Evolutionary conservation across 1,140 invertebrate genomes (phyloP).

Genomic region (Globodera rostochiensis): DNA sequence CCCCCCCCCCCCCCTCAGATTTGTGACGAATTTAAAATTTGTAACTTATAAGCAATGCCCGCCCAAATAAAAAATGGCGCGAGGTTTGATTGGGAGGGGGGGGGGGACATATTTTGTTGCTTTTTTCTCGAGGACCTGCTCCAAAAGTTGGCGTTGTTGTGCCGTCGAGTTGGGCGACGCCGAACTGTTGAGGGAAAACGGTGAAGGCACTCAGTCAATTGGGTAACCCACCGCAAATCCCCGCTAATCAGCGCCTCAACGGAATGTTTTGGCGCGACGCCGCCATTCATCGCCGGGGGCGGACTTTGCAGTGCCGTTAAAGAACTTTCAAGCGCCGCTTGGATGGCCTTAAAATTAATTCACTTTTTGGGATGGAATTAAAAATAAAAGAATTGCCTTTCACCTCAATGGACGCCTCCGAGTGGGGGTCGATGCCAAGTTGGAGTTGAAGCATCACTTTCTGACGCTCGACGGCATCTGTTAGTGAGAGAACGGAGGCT

Average conservation of each 20-base stretch:
- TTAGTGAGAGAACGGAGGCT: neutral
- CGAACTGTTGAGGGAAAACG: neutral
- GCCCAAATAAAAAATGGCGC: no score
- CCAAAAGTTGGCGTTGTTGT: constrained; percentile 6
- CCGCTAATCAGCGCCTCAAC: constrained; percentile 8
- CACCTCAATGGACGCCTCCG: constrained; percentile 17
- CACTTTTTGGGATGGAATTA: no score
- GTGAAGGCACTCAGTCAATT: neutral
- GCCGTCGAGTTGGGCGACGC: neutral
- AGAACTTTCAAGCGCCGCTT: constrained; percentile 12
- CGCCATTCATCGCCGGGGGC: constrained; percentile 9
- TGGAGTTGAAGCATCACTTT: neutral
- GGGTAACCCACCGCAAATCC: constrained; percentile 9
- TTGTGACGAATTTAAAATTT: neutral
- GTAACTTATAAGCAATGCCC: no score
- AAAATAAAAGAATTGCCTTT: neutral
- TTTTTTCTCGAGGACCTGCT: neutral
- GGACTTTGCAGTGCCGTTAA: constrained; percentile 16
- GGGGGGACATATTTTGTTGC: neutral
- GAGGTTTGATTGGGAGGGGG: no score
- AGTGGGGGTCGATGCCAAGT: constrained; percentile 1
- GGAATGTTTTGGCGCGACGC: neutral
- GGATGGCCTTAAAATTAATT: neutral
- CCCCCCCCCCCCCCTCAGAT: neutral
- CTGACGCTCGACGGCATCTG: neutral